phyloP scores from a whole-genome alignment of 2,888 invertebrate genomes.

The Rhorus exstirpatorius region DNA sequence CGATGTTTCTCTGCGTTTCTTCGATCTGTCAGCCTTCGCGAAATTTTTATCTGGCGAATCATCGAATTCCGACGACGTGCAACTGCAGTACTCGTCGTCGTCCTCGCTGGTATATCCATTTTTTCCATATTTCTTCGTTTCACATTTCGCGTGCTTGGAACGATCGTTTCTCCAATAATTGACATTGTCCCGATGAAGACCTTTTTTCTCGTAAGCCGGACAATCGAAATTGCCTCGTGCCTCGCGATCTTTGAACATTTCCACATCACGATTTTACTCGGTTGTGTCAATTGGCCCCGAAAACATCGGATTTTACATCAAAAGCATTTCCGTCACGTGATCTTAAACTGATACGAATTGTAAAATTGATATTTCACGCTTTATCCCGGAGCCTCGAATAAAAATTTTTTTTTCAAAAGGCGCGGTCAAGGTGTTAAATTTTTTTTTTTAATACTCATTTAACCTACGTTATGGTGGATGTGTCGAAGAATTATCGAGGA shows the following conservation, averaged over 20 bases:
- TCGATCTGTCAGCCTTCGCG: neutral
- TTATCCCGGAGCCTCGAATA: neutral
- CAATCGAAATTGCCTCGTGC: slow-evolving; percentile 9
- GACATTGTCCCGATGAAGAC: neutral
- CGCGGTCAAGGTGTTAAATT: neutral
- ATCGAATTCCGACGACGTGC: slow-evolving; percentile 40
- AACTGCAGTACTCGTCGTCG: slow-evolving; percentile 53
- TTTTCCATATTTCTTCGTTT: neutral
- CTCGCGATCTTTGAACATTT: slow-evolving; percentile 42
- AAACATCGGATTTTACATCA: neutral
- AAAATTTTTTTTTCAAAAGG: neutral
- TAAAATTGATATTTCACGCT: neutral
- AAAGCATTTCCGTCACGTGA: neutral
- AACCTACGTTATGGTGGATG: slow-evolving; percentile 30
- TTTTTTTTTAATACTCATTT: slow-evolving; percentile 22
- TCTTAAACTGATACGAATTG: neutral
- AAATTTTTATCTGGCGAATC: slow-evolving; percentile 13
- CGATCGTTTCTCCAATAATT: slow-evolving; percentile 11
- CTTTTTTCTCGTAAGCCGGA: slow-evolving; percentile 35
- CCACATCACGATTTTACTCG: slow-evolving; percentile 50
- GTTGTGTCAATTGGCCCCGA: neutral
- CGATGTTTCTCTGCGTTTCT: slow-evolving; percentile 1
- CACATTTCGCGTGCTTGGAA: neutral
- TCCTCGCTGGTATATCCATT: slow-evolving; percentile 22
- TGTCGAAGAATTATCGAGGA: neutral